Evolutionary conservation across 2,888 invertebrate species (phyloP).

Genomic region (Plebejus anna): DNA sequence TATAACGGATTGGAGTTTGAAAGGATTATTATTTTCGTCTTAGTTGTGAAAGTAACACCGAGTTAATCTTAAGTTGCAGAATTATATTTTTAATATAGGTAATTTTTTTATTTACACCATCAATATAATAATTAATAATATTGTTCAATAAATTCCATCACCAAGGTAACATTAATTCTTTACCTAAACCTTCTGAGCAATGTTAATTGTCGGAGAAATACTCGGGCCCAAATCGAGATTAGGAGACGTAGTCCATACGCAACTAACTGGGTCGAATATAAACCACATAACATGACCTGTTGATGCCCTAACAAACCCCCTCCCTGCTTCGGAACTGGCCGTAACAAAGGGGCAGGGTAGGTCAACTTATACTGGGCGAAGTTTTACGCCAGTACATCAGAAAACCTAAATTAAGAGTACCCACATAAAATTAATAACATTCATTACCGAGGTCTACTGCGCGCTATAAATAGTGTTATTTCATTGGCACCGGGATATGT

Average conservation of each 20-base stretch:
- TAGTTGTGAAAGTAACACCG: no score
- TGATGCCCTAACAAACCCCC: neutral
- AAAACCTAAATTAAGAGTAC: constrained; percentile 19
- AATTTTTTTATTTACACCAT: no score
- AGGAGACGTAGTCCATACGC: neutral
- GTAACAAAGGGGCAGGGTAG: constrained; percentile 45
- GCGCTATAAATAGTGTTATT: constrained; percentile 32
- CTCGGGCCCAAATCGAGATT: constrained; percentile 1
- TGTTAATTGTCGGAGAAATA: constrained; percentile 17
- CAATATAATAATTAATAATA: neutral
- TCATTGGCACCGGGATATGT: neutral
- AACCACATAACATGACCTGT: neutral
- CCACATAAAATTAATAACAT: constrained; percentile 17
- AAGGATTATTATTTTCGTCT: no score
- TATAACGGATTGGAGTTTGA: no score
- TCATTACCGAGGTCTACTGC: constrained; percentile 37
- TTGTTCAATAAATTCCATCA: neutral
- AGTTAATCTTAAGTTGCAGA: no score
- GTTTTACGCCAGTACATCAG: constrained; percentile 47
- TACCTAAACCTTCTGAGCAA: neutral
- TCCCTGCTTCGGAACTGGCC: no score
- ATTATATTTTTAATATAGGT: no score
- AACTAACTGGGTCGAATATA: neutral
- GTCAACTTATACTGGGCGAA: constrained; percentile 50
- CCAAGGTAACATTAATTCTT: constrained; percentile 5